A percentile compares a stretch with the other conserved stretches of the same genome.
phyloP scores from a whole-genome alignment of 2,888 invertebrate species.

The Myathropa florea region DNA sequence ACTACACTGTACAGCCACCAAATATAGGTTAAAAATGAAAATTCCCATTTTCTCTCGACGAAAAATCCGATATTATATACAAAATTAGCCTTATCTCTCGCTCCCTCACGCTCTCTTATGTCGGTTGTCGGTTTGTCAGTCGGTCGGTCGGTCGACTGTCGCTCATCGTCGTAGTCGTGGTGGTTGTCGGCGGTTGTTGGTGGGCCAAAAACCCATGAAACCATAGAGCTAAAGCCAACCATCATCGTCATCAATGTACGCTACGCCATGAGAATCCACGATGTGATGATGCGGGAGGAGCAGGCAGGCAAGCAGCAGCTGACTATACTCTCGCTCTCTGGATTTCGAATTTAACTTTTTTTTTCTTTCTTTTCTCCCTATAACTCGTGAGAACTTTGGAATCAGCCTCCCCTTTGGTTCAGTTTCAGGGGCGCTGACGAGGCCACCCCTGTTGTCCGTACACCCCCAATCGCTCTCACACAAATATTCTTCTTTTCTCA shows the following conservation, averaged over 20 bases:
- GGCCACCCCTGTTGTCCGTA: slow-evolving; percentile 27
- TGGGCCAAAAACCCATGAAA: slow-evolving; percentile 61
- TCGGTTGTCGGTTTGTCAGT: neutral
- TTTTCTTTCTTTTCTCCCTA: slow-evolving; percentile 11
- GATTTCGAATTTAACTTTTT: slow-evolving; percentile 12
- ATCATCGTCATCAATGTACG: slow-evolving; percentile 29
- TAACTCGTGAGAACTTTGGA: slow-evolving; percentile 18
- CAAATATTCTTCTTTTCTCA: neutral
- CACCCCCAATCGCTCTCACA: slow-evolving; percentile 5
- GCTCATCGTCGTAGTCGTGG: neutral
- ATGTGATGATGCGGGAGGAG: slow-evolving; percentile 2
- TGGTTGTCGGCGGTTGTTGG: slow-evolving; percentile 21
- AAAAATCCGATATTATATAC: slow-evolving; percentile 69
- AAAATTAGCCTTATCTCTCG: slow-evolving; percentile 69
- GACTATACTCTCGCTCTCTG: slow-evolving; percentile 34
- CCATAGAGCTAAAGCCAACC: slow-evolving; percentile 45
- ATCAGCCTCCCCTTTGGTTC: slow-evolving; percentile 21
- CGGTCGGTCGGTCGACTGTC: slow-evolving; percentile 37
- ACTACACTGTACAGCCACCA: slow-evolving; percentile 38
- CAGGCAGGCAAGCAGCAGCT: neutral
- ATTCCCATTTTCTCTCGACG: slow-evolving; percentile 64
- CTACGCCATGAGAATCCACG: neutral
- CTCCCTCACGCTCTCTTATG: slow-evolving; percentile 35
- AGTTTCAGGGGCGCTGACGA: slow-evolving; percentile 61
- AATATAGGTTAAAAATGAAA: slow-evolving; percentile 71